Evolutionary conservation across 2,888 invertebrate genomes (phyloP), one percentile per base, ranked within the genome.

Genomic region (Pyrrhosoma nymphula): DNA sequence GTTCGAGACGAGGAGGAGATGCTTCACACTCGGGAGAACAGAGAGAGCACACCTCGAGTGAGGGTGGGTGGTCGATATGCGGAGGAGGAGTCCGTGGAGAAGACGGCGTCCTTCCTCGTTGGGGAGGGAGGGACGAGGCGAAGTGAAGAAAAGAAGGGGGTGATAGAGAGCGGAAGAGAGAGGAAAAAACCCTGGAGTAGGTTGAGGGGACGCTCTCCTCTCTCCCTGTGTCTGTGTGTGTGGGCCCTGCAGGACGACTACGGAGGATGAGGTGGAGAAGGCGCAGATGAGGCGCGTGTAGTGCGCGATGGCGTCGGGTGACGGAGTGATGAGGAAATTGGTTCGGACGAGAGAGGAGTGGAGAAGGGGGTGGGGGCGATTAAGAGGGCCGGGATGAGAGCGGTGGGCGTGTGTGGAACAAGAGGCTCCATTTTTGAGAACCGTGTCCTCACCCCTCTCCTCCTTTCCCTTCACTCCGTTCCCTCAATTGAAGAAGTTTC

Each of bases 311-410:
- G 47, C 47, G 82, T 23, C n/a, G 82, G 35, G 30, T 82, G 82
- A 82, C 82, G 35, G 82, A 82, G 82, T 82, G 82, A 35, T 35
- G 35, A 82, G 82, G 82, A 35, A 82, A 82, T 82, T 82, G 82
- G 35, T 30, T 82, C 82, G 14, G 82, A 82, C 82, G 82, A 82
- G 82, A 47, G 47, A 8, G 82, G 16, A 16, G 14, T 14, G 35
- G 14, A 82, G 82, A 35, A 35, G 10, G 82, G 10, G 18, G 35
- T 4, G 0, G 82, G 18, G 82, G 14, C 23, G 30, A 35, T 2
- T 82, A 3, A 16, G 82, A 16, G 82, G 14, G 0, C 23, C 10
- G 35, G 82, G 35, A 14, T 35, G 82, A 82, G 82, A 20, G 60
- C 16, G 60, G 60, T 20, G 23, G 6, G 35, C 3, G 82, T 47